Evolutionary conservation across 2,797 vertebrate species (phyloP).

Genomic region (Prionace glauca): DNA sequence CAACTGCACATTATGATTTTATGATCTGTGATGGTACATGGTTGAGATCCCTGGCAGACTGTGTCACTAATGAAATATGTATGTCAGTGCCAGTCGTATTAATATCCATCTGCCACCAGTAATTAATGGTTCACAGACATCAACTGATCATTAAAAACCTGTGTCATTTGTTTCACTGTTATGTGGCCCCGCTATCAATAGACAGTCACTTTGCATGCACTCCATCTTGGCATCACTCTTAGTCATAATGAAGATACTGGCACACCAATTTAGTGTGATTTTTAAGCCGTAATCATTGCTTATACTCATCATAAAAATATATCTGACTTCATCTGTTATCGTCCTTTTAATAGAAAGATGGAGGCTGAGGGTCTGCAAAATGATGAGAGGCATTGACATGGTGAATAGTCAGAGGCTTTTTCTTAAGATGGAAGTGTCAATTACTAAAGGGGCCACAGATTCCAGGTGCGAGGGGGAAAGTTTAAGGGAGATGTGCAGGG

Average conservation of each 20-base stretch:
- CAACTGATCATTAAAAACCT: neutral
- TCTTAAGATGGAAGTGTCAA: too few relatives aligned
- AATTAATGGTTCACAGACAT: neutral
- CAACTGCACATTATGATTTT: neutral
- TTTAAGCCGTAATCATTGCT: conserved; percentile 22
- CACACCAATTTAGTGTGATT: neutral
- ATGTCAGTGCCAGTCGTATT: neutral
- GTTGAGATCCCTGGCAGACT: neutral
- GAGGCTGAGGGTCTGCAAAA: too few relatives aligned
- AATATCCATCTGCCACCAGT: conserved; percentile 16
- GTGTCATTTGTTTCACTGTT: neutral
- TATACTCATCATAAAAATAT: neutral
- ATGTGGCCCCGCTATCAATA: neutral
- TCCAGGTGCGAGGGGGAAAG: too few relatives aligned
- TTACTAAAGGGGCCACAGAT: too few relatives aligned
- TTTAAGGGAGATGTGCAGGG: too few relatives aligned
- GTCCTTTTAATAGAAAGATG: neutral
- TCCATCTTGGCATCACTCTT: neutral
- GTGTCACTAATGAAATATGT: neutral
- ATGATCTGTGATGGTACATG: neutral
- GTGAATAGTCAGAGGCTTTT: too few relatives aligned
- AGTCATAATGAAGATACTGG: neutral
- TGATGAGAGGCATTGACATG: too few relatives aligned
- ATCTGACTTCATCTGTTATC: neutral
- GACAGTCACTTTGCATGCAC: neutral